Evolutionary conservation across 2,888 invertebrate genomes (phyloP).

Genomic region (Caenorhabditis becei): DNA sequence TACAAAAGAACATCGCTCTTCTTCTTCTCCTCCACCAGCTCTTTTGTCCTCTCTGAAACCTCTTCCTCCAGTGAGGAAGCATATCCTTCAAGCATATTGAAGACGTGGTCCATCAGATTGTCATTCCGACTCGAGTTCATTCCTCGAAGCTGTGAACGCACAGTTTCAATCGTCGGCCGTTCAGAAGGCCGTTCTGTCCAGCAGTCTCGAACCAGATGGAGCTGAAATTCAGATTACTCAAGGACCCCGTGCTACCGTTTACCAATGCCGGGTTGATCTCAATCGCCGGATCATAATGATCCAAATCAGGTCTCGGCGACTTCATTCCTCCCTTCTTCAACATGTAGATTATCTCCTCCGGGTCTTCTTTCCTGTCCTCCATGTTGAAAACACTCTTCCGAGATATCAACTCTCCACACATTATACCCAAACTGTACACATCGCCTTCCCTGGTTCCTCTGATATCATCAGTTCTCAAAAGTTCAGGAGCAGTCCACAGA

Average conservation of each 20-base stretch:
- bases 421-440: constrained; percentile 64
- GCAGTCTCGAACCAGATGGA: constrained; percentile 73
- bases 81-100: constrained; percentile 75
- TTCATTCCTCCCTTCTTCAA: constrained; percentile 70
- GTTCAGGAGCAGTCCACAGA: constrained; percentile 72
- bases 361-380: constrained; percentile 59
- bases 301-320: constrained; percentile 66
- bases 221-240: constrained; percentile 30
- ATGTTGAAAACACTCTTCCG: constrained; percentile 52
- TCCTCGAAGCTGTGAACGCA: constrained; percentile 53
- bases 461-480: constrained; percentile 60
- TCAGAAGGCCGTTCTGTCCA: constrained; percentile 74
- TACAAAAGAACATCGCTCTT: constrained; percentile 76
- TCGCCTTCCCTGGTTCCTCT: constrained; percentile 49
- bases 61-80: constrained; percentile 74
- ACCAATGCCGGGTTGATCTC: constrained; percentile 65
- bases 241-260: background rate
- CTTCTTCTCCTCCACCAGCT: constrained; percentile 78
- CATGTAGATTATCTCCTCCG: constrained; percentile 72
- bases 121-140: constrained; percentile 65
- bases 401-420: constrained; percentile 62
- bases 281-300: constrained; percentile 60
- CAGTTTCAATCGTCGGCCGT: constrained; percentile 68
- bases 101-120: constrained; percentile 78
- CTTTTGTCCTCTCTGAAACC: constrained; percentile 64